A percentile compares a stretch with the other conserved stretches of the same genome.
Evolutionary conservation across 2,888 invertebrate species (phyloP).

Genomic region (Eupelmus urozonus): DNA sequence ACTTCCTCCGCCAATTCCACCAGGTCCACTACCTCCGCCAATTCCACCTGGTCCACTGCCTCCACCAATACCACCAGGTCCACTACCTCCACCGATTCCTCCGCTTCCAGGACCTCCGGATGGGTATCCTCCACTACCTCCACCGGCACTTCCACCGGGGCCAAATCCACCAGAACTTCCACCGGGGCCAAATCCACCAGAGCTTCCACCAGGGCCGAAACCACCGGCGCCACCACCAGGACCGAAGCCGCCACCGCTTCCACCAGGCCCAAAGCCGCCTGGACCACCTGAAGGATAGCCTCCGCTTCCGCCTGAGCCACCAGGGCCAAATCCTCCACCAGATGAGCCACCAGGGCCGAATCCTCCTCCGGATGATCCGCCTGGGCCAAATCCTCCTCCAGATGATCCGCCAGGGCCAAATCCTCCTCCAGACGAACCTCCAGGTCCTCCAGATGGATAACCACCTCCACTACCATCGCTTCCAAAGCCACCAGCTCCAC

Average conservation of each 20-base stretch:
- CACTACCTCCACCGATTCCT: slow-evolving; percentile 63
- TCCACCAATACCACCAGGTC: slow-evolving; percentile 66
- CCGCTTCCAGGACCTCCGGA: slow-evolving; percentile 63
- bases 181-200: slow-evolving; percentile 29
- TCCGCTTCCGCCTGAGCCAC: slow-evolving; percentile 57
- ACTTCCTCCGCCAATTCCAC: slow-evolving; percentile 58
- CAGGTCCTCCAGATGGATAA: slow-evolving; percentile 51
- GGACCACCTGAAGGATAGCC: slow-evolving; percentile 43
- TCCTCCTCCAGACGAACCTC: slow-evolving; percentile 54
- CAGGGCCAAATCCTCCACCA: slow-evolving; percentile 57
- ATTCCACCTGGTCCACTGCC: slow-evolving; percentile 58
- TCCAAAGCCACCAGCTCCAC: slow-evolving; percentile 63
- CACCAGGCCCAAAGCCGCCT: slow-evolving; percentile 52
- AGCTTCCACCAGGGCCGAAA: slow-evolving; percentile 55
- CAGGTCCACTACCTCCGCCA: slow-evolving; percentile 60
- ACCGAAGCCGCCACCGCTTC: slow-evolving; percentile 62
- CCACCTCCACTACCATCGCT: slow-evolving; percentile 27
- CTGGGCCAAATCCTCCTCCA: slow-evolving; percentile 39
- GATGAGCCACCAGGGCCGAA: slow-evolving; percentile 38
- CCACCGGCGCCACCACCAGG: slow-evolving; percentile 55
- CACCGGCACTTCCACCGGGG: slow-evolving; percentile 61
- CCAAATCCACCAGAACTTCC: slow-evolving; percentile 23
- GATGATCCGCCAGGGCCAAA: not conserved
- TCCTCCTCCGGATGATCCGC: slow-evolving; percentile 51
- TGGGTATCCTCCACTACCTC: slow-evolving; percentile 49